A percentile compares a stretch with the other conserved stretches of the same genome.
Evolutionary conservation across 2,888 invertebrate genomes (phyloP).

Genomic region (Tiliacea aurago): DNA sequence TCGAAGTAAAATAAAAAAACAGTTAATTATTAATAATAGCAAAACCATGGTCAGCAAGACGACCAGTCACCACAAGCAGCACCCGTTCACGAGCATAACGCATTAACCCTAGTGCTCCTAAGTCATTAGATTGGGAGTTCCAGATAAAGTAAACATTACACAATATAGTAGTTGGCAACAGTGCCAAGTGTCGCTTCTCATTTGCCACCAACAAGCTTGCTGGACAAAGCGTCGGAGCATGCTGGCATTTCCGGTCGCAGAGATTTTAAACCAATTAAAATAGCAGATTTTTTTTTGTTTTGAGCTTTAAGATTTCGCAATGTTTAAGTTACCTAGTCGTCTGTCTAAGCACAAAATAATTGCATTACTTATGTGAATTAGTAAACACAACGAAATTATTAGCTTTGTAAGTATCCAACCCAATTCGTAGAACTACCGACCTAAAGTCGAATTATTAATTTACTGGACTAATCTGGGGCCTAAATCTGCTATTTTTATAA

Average conservation of each 20-base stretch:
- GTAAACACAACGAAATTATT: background rate
- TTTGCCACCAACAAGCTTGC: slow-evolving; percentile 13
- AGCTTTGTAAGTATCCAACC: background rate
- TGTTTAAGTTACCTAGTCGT: background rate
- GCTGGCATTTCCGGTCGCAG: slow-evolving; percentile 23
- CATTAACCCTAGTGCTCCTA: background rate
- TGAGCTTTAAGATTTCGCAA: background rate
- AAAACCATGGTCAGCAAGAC: no score
- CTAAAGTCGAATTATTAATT: no score
- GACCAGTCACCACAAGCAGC: no score
- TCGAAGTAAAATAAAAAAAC: no score
- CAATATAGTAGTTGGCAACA: slow-evolving; percentile 33
- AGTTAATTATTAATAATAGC: no score
- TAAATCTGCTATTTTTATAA: no score
- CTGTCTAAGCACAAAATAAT: background rate
- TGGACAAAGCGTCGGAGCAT: slow-evolving; percentile 33
- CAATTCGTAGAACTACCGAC: background rate
- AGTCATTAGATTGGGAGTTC: background rate
- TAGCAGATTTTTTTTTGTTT: slow-evolving; percentile 6
- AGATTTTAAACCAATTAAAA: slow-evolving; percentile 34
- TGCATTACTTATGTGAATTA: background rate
- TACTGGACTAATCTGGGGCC: no score
- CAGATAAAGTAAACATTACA: slow-evolving; percentile 11
- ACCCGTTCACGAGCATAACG: no score
- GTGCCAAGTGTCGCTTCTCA: slow-evolving; percentile 41